Evolutionary conservation across 2,888 invertebrate genomes (phyloP).

Genomic region (Aphodius sticticus): DNA sequence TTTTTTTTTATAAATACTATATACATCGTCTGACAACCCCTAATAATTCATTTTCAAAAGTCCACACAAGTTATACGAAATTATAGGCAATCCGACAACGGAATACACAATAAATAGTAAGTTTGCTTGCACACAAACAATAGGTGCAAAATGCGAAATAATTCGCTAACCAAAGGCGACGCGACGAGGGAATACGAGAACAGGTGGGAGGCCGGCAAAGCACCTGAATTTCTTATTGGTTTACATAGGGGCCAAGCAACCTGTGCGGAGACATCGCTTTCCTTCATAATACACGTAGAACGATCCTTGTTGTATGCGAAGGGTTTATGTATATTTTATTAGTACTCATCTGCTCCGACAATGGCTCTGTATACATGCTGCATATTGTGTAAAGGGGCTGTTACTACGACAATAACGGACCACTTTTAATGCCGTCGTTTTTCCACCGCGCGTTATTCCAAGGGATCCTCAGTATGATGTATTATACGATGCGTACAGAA

Average conservation of each 20-base stretch:
- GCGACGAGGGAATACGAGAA: too few species aligned
- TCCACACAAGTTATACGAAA: too few species aligned
- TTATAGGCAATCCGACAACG: too few species aligned
- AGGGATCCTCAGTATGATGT: background rate
- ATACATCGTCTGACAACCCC: too few species aligned
- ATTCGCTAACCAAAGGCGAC: too few species aligned
- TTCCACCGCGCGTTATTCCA: background rate
- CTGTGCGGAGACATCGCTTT: background rate
- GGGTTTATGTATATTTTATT: slow-evolving; percentile 4
- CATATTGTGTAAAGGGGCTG: background rate
- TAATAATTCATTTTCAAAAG: too few species aligned
- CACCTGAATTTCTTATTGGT: too few species aligned
- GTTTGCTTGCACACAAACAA: too few species aligned
- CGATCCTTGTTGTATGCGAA: background rate
- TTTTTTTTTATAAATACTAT: too few species aligned
- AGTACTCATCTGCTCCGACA: background rate
- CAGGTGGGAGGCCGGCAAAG: too few species aligned
- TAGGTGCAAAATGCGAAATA: too few species aligned
- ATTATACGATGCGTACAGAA: background rate
- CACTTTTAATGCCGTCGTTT: background rate
- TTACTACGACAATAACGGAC: background rate
- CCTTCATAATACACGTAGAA: background rate
- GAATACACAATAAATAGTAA: too few species aligned
- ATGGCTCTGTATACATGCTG: background rate
- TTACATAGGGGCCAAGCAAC: background rate